Evolutionary conservation across 2,113 vertebrate species (phyloP), one percentile per base, ranked within the genome.

Genomic region (Corydoras maculifer): DNA sequence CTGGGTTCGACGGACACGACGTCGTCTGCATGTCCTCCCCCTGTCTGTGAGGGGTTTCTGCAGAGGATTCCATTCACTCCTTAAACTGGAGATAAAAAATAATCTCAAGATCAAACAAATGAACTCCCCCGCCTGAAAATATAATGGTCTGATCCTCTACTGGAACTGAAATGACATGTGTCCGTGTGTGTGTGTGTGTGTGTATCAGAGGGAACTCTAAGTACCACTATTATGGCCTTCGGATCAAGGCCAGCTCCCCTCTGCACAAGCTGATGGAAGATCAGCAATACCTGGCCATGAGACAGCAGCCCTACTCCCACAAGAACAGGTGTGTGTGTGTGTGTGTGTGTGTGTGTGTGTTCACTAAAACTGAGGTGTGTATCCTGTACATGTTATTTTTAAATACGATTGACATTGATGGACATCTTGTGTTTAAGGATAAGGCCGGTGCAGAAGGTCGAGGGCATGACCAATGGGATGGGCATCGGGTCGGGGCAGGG

Each of bases 171-270:
- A 43, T 4, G 35, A 43, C 4, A 43, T 14, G 29, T 65, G 58
- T 72, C 25, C 72, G 15, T 79, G 43, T 68, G 25, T 53, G 64
- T 68, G 53, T 64, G n/a, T 81, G 79, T 53, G 64, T 68, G 53
- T 64, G n/a, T 81, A 79, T 70, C 84, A 96, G 94, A 80, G 94
- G 93, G 60, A 96, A 96, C 82, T 96, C 94, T 0, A 96, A 96
- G 80, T 96, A 96, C 87, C 94, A 96, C 84, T 96, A 96, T 80
- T 96, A 96, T 3, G 93, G 94, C 32, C 88, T 96, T 70, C 88
- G 94, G 74, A 95, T 96, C 83, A 96, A 96, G 84, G 92, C 90
- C 31, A 92, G 89, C 74, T 96, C 94, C 0, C 89, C 93, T 1
- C 85, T 96, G 68, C 87, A 93, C 61, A 84, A 92, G 61, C 91